These are phyloP conservation scores for Chascanopsetta lugubris DNA, from an alignment of 2,113 vertebrate species.

Conservation along the genomic window DNA sequence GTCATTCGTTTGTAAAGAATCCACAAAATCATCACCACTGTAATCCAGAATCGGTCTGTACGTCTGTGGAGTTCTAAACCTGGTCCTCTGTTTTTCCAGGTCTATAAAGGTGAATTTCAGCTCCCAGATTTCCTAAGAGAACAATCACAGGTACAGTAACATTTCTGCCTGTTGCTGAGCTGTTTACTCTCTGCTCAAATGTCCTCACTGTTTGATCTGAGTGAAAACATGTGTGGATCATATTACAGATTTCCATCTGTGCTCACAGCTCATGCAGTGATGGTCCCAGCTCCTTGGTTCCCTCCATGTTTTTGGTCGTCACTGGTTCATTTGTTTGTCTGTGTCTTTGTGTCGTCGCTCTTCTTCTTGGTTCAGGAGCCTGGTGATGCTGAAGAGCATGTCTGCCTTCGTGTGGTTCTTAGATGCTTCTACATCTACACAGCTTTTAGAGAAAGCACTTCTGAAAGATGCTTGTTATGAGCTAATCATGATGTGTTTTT, in stretches of 20 bases:
- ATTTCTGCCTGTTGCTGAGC: slow-evolving; percentile 72
- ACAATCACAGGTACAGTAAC: slow-evolving; percentile 81
- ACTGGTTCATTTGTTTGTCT: slow-evolving; percentile 13
- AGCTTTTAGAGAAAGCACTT: neutral
- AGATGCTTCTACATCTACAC: neutral
- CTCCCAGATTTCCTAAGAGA: slow-evolving; percentile 97
- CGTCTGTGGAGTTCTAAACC: slow-evolving; percentile 56
- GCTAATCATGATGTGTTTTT: neutral
- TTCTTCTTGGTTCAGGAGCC: slow-evolving; percentile 12
- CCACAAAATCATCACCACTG: neutral
- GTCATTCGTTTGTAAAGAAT: too few relatives aligned
- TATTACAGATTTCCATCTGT: slow-evolving; percentile 49
- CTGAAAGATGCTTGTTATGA: neutral
- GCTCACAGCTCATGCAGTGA: slow-evolving; percentile 45
- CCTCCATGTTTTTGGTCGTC: slow-evolving; percentile 43
- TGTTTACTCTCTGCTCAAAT: slow-evolving; percentile 16
- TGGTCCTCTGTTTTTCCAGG: slow-evolving; percentile 86
- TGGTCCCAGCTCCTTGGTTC: slow-evolving; percentile 32
- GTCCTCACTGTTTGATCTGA: slow-evolving; percentile 38
- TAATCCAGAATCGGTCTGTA: slow-evolving; percentile 1
- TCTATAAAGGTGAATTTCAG: slow-evolving; percentile 98
- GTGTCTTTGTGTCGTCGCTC: slow-evolving; percentile 14
- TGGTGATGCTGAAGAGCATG: slow-evolving; percentile 18
- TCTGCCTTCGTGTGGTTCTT: slow-evolving; percentile 52
- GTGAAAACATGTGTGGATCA: slow-evolving; percentile 43